Percentiles rank a stretch among this genome's conserved stretches.
Evolutionary conservation across 2,797 vertebrate genomes (phyloP).

Genomic region (Microctenopoma lineatum): DNA sequence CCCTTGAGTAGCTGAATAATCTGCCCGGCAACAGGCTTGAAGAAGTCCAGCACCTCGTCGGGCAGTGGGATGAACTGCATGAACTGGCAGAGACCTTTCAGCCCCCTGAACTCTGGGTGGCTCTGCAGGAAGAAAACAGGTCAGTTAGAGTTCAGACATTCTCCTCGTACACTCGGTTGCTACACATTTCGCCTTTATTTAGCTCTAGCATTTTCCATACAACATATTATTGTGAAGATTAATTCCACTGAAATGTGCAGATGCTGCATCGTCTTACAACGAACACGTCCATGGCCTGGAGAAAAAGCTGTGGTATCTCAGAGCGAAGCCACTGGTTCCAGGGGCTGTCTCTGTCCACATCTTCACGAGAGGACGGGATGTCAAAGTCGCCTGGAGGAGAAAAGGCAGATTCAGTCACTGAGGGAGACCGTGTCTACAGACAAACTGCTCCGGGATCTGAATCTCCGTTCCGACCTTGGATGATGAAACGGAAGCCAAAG

Average conservation of each 20-base stretch:
- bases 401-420: neutral
- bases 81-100: slow-evolving; percentile 82
- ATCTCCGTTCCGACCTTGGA: slow-evolving; percentile 76
- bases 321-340: slow-evolving; percentile 89
- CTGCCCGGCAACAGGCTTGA: slow-evolving; percentile 85
- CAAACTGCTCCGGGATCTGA: neutral
- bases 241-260: neutral
- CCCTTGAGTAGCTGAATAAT: slow-evolving; percentile 86
- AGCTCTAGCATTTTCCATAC: neutral
- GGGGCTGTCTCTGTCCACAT: slow-evolving; percentile 87
- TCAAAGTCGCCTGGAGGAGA: slow-evolving; percentile 84
- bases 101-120: slow-evolving; percentile 82
- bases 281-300: slow-evolving; percentile 84
- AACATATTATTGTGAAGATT: neutral
- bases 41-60: slow-evolving; percentile 87
- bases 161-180: too few species aligned
- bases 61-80: slow-evolving; percentile 84
- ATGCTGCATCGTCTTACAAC: slow-evolving; percentile 67
- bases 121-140: slow-evolving; percentile 55
- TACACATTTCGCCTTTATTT: neutral
- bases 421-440: neutral
- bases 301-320: slow-evolving; percentile 84
- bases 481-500: slow-evolving; percentile 87
- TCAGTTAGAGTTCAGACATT: neutral
- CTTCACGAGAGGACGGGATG: slow-evolving; percentile 87